A percentile compares a stretch with the other conserved stretches of the same genome.
phyloP scores from a whole-genome alignment of 2,113 vertebrate species.

The Cettia cetti region DNA sequence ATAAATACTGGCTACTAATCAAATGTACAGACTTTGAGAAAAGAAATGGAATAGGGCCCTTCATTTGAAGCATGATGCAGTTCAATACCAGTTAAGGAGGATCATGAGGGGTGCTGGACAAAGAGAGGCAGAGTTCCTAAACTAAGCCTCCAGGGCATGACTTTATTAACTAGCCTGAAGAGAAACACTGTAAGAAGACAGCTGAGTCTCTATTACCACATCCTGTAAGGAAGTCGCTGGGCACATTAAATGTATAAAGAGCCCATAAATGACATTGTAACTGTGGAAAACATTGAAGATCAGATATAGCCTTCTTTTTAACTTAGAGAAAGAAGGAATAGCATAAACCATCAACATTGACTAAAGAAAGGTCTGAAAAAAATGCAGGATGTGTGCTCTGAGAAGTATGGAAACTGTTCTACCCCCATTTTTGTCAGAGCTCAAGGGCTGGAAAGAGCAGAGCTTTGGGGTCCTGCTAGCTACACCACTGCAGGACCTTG shows the following conservation, averaged over 20 bases:
- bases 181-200: not conserved
- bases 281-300: not conserved
- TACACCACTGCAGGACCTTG: not conserved
- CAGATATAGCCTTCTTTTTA: not conserved
- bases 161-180: not conserved
- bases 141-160: not conserved
- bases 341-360: not conserved
- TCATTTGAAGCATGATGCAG: not conserved
- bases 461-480: accelerated
- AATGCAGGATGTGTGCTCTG: not conserved
- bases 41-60: not conserved
- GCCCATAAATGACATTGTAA: not conserved
- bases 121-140: not conserved
- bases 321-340: not conserved
- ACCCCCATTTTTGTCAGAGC: not conserved
- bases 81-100: not conserved
- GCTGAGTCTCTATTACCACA: not conserved
- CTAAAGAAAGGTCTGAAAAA: not conserved
- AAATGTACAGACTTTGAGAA: not conserved
- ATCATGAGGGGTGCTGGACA: not conserved
- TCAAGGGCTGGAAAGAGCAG: not conserved
- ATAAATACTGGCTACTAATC: not conserved
- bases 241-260: not conserved
- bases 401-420: not conserved
- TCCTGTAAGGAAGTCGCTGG: not conserved